These are phyloP conservation scores for Spongilla lacustris DNA, from an alignment of 37 sponge, comb jelly and placozoan genomes.

Conservation along the genomic window DNA sequence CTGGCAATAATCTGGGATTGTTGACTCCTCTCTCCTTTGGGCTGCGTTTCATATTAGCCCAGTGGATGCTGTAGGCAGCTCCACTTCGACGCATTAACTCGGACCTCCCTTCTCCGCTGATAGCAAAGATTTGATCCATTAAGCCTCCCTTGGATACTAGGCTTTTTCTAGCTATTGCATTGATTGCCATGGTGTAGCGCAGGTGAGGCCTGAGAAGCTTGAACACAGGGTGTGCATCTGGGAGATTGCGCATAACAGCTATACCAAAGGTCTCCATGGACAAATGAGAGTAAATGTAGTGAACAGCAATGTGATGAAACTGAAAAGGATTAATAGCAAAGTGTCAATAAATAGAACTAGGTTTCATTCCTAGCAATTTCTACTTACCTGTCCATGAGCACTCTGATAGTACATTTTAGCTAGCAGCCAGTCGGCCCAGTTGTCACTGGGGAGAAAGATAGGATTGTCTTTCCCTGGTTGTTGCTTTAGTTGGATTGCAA, in stretches of 20 bases:
- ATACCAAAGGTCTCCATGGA: conserved; percentile 74
- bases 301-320: conserved; percentile 64
- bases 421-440: conserved; percentile 59
- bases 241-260: conserved; percentile 60
- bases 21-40: conserved; percentile 64
- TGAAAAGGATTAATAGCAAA: conserved; percentile 2
- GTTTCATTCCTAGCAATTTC: too few species aligned
- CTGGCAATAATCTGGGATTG: conserved; percentile 48
- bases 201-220: conserved; percentile 64
- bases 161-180: conserved; percentile 33
- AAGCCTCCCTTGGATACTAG: conserved; percentile 44
- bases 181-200: conserved; percentile 71
- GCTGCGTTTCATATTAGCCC: conserved; percentile 19
- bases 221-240: conserved; percentile 69
- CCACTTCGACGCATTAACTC: conserved; percentile 10
- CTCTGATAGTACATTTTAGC: conserved; percentile 62
- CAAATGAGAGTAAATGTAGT: conserved; percentile 60
- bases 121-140: conserved; percentile 43
- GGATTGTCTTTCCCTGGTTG: conserved; percentile 26
- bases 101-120: conserved; percentile 49
- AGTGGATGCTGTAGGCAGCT: conserved; percentile 16
- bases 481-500: conserved; percentile 77
- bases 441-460: conserved; percentile 67
- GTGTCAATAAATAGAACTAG: too few species aligned
- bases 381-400: conserved; percentile 50